Base-by-base conservation (phyloP, 2,888 invertebrate genomes). In the Rhorus exstirpatorius region DNA sequence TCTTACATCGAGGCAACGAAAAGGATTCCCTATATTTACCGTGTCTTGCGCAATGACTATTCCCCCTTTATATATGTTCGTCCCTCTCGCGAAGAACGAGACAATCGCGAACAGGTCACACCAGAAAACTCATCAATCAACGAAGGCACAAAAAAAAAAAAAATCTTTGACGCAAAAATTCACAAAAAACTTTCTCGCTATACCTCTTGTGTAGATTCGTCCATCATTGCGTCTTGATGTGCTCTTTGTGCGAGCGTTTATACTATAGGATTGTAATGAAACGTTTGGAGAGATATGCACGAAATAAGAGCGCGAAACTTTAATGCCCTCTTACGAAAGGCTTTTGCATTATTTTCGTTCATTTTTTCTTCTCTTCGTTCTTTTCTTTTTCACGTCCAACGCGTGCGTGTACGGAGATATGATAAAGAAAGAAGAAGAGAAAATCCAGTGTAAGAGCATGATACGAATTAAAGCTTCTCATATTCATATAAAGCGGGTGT, bases 111-210 rank as follows among this genome's bases (percentile, higher is more conserved):
- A 31, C 31, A 49, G 14, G 58, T 76, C 67, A 51, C 14, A 60
- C 60, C 38, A 61, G n/a, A 77, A 70, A 61, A 51, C 41, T 24
- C 61, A 61, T 70, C 41, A n/a, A 77, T 77, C 68, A 76, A 24
- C 17, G 49, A 24, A 17, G 3, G 4, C 2, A 31, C 31, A n/a
- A 12, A 53, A 12, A 44, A 10, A 49, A 68, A 55, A 75, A 68
- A 63, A 55, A 55, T 61, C 53, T 35, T 46, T 35, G 51, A 78
- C 53, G 35, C 31, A 24, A 78, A 74, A 61, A 68, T 74, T 31
- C 14, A 7, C 14, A n/a, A 49, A 74, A 12, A 17, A 61, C 44
- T 61, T 53, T 74, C 53, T 10, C 53, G n/a, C 41, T n/a, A 14
- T 53, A 4, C 55, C 12, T 44, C 71, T 7, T 21, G 24, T 24